Evolutionary conservation across 2,113 vertebrate genomes (phyloP).

Genomic region (Thomomys bottae): DNA sequence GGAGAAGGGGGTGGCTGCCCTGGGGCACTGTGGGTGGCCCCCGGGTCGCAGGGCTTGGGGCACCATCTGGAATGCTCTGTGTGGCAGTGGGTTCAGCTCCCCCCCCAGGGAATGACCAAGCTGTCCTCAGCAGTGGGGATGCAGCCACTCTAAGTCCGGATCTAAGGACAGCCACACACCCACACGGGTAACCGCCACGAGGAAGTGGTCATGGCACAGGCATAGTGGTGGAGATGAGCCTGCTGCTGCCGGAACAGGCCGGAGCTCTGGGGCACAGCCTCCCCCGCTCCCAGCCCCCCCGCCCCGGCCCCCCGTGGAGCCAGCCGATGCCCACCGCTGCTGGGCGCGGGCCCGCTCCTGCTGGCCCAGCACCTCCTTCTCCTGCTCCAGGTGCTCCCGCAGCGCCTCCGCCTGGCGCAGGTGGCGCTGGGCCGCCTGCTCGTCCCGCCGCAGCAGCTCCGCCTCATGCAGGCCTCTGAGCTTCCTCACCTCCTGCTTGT

Average conservation of each 20-base stretch:
- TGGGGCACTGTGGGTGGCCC: neutral
- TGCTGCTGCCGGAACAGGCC: no score
- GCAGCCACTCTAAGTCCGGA: no score
- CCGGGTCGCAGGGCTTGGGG: no score
- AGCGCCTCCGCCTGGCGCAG: slow-evolving; percentile 90
- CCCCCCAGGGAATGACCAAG: neutral
- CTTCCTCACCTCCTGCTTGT: slow-evolving; percentile 93
- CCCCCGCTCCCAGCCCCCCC: neutral
- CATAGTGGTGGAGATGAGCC: no score
- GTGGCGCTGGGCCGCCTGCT: slow-evolving; percentile 89
- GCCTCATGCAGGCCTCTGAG: slow-evolving; percentile 92
- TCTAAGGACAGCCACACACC: neutral
- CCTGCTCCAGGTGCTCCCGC: slow-evolving; percentile 88
- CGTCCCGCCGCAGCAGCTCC: slow-evolving; percentile 91
- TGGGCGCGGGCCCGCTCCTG: slow-evolving; percentile 90
- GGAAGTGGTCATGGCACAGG: no score
- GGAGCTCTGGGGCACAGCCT: no score
- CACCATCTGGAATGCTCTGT: neutral
- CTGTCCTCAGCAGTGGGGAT: neutral
- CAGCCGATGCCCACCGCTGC: slow-evolving; percentile 83
- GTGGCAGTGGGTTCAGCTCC: neutral
- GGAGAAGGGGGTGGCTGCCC: neutral
- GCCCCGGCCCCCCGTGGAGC: fast-evolving
- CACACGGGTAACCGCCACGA: no score
- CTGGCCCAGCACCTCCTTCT: slow-evolving; percentile 91